These are phyloP conservation scores for Elegia similella DNA, from an alignment of 2,888 invertebrate genomes.

Conservation along the genomic window DNA sequence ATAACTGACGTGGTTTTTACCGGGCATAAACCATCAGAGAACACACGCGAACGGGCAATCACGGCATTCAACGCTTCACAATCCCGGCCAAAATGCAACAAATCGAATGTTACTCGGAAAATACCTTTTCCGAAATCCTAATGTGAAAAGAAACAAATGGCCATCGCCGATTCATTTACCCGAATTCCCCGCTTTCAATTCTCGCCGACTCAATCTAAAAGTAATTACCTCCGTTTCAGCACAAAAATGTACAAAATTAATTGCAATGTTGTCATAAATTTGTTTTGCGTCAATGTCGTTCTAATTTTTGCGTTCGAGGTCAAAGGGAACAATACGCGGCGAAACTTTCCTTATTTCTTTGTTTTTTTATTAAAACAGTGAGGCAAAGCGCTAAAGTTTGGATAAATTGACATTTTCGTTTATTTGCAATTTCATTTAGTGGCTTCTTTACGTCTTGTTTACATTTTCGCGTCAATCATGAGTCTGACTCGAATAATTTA, in stretches of 20 bases:
- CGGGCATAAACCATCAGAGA: conserved; percentile 53
- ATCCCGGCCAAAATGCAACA: conserved; percentile 55
- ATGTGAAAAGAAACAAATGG: conserved; percentile 16
- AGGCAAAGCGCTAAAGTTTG: conserved; percentile 58
- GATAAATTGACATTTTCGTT: conserved; percentile 56
- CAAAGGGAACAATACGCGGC: conserved; percentile 48
- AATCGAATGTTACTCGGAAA: conserved; percentile 51
- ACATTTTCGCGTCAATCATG: conserved; percentile 38
- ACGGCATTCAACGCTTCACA: conserved; percentile 43
- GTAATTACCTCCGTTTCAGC: conserved; percentile 1
- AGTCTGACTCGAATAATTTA: conserved; percentile 27
- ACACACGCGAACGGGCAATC: conserved; percentile 71
- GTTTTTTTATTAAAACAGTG: conserved; percentile 68
- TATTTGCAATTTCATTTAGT: conserved; percentile 68
- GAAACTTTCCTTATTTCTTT: conserved; percentile 61
- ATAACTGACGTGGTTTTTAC: conserved; percentile 45
- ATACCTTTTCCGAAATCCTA: conserved; percentile 4
- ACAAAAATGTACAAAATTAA: conserved; percentile 19
- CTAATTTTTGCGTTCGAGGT: conserved; percentile 48
- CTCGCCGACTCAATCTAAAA: conserved; percentile 14
- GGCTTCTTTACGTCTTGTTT: conserved; percentile 57
- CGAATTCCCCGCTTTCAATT: conserved; percentile 6
- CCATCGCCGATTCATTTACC: background rate
- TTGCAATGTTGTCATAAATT: conserved; percentile 32
- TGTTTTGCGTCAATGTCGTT: conserved; percentile 33